These are phyloP conservation scores for Staurois parvus DNA, from an alignment of 2,797 vertebrate genomes.

Conservation along the genomic window DNA sequence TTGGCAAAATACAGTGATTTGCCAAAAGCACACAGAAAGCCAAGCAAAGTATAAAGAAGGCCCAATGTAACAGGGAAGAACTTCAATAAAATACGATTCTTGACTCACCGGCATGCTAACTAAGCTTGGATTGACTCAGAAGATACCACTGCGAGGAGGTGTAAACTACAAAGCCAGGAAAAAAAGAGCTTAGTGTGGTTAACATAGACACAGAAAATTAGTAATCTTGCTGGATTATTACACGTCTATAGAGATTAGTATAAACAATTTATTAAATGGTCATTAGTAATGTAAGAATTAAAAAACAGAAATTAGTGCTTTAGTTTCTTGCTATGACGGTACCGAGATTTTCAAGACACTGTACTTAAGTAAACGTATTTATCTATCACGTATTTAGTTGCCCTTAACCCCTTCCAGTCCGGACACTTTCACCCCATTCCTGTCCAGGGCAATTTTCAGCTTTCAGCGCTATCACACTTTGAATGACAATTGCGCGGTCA, in stretches of 20 bases:
- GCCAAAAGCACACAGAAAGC: background rate
- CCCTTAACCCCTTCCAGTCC: too few relatives aligned
- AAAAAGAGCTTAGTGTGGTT: constrained; percentile 77
- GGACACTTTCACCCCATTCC: too few relatives aligned
- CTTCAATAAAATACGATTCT: constrained; percentile 66
- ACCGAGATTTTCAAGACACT: too few relatives aligned
- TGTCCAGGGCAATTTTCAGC: too few relatives aligned
- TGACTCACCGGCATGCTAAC: constrained; percentile 81
- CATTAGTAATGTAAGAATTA: background rate
- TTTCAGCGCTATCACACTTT: too few relatives aligned
- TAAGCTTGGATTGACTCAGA: constrained; percentile 81
- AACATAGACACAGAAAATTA: constrained; percentile 60
- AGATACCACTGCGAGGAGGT: constrained; percentile 81
- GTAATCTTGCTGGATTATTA: background rate
- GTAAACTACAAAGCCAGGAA: constrained; percentile 82
- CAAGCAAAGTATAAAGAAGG: background rate
- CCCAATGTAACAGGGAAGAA: background rate
- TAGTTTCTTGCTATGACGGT: too few relatives aligned
- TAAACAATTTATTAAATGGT: too few relatives aligned
- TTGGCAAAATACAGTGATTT: background rate
- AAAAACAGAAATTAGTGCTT: background rate
- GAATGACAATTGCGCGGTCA: too few relatives aligned
- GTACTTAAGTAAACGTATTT: too few relatives aligned
- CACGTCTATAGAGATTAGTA: background rate
- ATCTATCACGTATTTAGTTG: too few relatives aligned